Percentiles rank a stretch among this genome's conserved stretches.
phyloP scores from a whole-genome alignment of 1,140 invertebrate species.

The Cryptotermes secundus region DNA sequence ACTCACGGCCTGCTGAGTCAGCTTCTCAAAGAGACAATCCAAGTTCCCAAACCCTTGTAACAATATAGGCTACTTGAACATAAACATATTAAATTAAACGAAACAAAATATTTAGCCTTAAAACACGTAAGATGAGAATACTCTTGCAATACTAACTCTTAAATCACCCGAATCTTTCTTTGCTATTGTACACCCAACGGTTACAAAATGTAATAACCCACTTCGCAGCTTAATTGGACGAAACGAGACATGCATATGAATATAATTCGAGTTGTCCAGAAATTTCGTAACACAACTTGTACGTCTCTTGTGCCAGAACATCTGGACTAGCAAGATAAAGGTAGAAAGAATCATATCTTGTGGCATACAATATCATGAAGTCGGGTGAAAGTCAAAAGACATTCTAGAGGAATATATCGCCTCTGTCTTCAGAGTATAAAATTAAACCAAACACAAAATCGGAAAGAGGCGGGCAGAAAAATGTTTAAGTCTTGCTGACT shows the following conservation, averaged over 20 bases:
- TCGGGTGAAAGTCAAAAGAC: too few species aligned
- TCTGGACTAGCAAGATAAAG: too few species aligned
- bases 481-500: too few species aligned
- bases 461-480: too few species aligned
- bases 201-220: neutral
- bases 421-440: too few species aligned
- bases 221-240: neutral
- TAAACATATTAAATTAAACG: neutral
- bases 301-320: neutral
- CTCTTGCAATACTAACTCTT: neutral
- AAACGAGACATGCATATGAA: neutral
- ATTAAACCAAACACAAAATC: too few species aligned
- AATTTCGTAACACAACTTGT: neutral
- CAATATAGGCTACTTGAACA: neutral
- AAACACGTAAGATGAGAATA: neutral
- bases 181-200: neutral
- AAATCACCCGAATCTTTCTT: neutral
- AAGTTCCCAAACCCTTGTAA: neutral
- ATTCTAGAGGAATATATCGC: too few species aligned
- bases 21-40: slow-evolving; percentile 4
- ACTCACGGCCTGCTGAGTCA: neutral
- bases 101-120: neutral
- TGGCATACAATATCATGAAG: too few species aligned
- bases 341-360: too few species aligned
- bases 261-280: neutral